phyloP scores from a whole-genome alignment of 2,113 vertebrate genomes.

The Mus pahari region DNA sequence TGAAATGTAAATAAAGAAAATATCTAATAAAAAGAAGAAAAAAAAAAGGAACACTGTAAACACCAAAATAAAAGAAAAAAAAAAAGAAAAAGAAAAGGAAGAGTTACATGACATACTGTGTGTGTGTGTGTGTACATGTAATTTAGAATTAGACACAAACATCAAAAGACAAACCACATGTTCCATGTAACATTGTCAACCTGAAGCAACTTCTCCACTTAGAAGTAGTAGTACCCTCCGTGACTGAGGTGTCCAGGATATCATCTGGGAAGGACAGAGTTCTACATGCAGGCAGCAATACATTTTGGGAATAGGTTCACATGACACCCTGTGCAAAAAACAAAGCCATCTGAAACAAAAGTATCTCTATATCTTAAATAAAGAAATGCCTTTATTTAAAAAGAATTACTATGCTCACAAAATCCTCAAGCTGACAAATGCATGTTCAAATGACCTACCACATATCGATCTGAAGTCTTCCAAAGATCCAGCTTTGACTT shows the following conservation, averaged over 20 bases:
- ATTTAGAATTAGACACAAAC: too few species aligned
- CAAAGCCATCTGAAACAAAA: background rate
- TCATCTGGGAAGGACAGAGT: background rate
- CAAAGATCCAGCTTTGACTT: constrained; percentile 14
- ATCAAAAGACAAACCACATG: too few species aligned
- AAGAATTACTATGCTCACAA: background rate
- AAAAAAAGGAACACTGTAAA: too few species aligned
- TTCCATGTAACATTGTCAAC: too few species aligned
- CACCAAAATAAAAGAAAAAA: too few species aligned
- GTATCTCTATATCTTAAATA: background rate
- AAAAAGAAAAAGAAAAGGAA: too few species aligned
- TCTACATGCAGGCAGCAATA: background rate
- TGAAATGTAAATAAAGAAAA: too few species aligned
- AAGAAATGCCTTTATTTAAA: background rate
- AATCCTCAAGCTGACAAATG: background rate
- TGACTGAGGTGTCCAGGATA: background rate
- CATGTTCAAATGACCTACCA: background rate
- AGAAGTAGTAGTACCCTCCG: background rate
- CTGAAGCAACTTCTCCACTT: too few species aligned
- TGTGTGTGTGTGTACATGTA: too few species aligned
- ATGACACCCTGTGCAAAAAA: too few species aligned
- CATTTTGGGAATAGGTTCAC: background rate
- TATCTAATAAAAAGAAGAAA: too few species aligned
- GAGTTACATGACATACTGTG: too few species aligned
- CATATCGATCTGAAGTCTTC: background rate